Percentiles rank a stretch among this genome's conserved stretches.
Evolutionary conservation across 2,797 vertebrate genomes (phyloP).

Genomic region (Manis crassicaudata): DNA sequence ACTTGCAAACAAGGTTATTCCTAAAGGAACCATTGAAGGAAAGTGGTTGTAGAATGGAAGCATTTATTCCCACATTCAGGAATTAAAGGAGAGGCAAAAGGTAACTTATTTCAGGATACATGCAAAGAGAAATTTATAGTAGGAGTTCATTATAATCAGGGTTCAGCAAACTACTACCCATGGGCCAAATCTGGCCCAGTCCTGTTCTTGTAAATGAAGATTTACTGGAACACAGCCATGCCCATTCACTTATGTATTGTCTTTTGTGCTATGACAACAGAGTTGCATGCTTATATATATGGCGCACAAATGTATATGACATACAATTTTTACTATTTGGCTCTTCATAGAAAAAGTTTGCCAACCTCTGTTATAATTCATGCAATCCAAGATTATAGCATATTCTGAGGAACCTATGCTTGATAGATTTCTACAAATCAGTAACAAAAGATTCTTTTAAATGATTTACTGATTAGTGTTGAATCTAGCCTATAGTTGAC

Average conservation of each 20-base stretch:
- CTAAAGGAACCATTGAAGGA: neutral
- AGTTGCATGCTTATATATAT: neutral
- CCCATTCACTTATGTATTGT: neutral
- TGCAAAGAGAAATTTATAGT: neutral
- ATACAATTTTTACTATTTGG: neutral
- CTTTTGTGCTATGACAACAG: neutral
- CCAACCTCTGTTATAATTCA: neutral
- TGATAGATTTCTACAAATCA: neutral
- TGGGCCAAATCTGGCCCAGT: neutral
- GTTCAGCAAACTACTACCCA: neutral
- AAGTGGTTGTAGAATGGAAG: neutral
- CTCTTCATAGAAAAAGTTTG: neutral
- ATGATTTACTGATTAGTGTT: neutral
- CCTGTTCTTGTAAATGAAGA: neutral
- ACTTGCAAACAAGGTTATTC: neutral
- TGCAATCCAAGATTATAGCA: neutral
- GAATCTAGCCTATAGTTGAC: neutral
- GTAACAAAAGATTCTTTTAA: neutral
- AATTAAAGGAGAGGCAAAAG: neutral
- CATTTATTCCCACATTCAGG: neutral
- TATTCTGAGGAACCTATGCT: neutral
- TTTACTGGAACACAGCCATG: neutral
- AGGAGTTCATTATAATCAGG: neutral
- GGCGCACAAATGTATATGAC: neutral
- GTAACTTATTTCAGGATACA: constrained; percentile 29